Base-by-base conservation (phyloP, 2,113 vertebrate species). In the Tragelaphus scriptus region DNA sequence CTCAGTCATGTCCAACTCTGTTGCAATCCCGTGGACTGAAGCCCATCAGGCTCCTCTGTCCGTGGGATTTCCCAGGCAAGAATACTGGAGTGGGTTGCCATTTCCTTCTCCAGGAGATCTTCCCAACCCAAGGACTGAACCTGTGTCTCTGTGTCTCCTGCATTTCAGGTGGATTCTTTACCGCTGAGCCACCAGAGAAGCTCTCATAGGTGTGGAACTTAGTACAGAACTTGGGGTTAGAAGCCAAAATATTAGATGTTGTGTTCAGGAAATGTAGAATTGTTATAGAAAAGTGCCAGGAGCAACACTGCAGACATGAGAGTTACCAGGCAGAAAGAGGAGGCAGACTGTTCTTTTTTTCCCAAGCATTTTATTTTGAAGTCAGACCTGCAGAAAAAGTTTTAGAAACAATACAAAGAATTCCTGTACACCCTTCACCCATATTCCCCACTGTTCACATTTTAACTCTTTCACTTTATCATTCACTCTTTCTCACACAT, bases 351-450 rank as follows among this genome's bases (percentile, higher is more conserved):
- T 40, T 71, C 19, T 84, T 47, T 85, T n/a, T 68, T 30, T 17
- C 36, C 7, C 28, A 55, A 49, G 28, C 6, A 13, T 94, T 96
- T 94, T 90, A 82, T 90, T 92, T 82, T 90, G 68, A 96, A 95
- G 32, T 65, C 77, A 92, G 90, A 65, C 25, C 90, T 91, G 75
- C 81, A 91, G 28, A 71, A 86, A 49, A 91, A 32, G 8, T 79
- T 94, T 55, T 53, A 90, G 40, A 82, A 95, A 86, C 25, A 36
- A 90, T 63, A 56, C 40, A 85, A 85, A 90, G n/a, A 79, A 94
- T 36, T 55, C 4, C 32, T 65, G 1, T 82, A 53, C 17, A 32
- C 79, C 79, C 79, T 81, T 21, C 79, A 81, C 47, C 30, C 79
- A 8, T 53, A 53, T n/a, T 65, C 26, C 63, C 68, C 71, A 25